A percentile compares a stretch with the other conserved stretches of the same genome.
Conservation (phyloP, 2,113 vertebrate species). For the Trematocara variabile region DNA sequence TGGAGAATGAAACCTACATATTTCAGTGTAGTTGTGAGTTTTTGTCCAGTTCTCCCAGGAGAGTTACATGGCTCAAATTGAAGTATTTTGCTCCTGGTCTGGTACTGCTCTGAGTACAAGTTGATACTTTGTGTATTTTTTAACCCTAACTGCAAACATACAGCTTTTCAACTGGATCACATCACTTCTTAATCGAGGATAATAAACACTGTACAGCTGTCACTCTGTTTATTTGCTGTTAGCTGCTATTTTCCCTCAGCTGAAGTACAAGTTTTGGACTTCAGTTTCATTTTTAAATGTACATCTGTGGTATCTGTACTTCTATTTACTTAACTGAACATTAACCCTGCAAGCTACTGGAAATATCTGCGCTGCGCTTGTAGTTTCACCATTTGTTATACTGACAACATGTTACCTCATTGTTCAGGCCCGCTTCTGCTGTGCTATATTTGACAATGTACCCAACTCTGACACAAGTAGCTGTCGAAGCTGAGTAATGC, state of each 20-base stretch:
- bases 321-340: background rate
- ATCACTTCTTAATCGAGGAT: background rate
- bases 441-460: background rate
- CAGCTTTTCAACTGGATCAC: background rate
- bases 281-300: background rate
- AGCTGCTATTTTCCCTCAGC: background rate
- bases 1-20: background rate
- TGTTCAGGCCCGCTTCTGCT: background rate
- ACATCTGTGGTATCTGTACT: background rate
- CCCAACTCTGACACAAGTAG: background rate
- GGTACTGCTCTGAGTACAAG: background rate
- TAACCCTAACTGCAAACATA: background rate
- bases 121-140: background rate
- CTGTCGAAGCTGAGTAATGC: background rate
- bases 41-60: background rate
- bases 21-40: background rate
- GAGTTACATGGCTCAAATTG: background rate
- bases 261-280: background rate
- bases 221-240: background rate
- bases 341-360: background rate
- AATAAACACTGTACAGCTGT: background rate
- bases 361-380: background rate
- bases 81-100: background rate
- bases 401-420: background rate
- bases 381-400: background rate